Evolutionary conservation across 2,888 invertebrate genomes (phyloP).

Genomic region (Odontomyia ornata): DNA sequence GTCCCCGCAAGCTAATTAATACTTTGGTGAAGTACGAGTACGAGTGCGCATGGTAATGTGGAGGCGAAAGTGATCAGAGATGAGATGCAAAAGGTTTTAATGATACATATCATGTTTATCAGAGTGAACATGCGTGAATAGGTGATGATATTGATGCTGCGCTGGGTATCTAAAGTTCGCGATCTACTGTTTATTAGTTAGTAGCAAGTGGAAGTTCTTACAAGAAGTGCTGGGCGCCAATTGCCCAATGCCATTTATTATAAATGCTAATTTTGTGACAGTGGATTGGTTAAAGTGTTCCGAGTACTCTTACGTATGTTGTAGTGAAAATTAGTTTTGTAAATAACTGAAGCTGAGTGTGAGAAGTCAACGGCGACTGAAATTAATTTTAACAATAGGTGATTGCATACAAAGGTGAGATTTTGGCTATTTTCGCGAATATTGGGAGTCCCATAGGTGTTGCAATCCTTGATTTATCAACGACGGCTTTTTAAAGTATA

Average conservation of each 20-base stretch:
- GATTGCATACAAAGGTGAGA: constrained; percentile 1
- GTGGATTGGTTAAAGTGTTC: neutral
- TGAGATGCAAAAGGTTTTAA: neutral
- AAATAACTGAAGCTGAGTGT: neutral
- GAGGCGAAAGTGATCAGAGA: constrained; percentile 8
- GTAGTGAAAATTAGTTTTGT: neutral
- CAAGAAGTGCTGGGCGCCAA: too few species aligned
- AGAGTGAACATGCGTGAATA: neutral
- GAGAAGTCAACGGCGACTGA: neutral
- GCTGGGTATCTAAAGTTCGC: neutral
- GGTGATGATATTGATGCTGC: neutral
- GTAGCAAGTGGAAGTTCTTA: too few species aligned
- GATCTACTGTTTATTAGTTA: neutral
- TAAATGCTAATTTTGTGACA: neutral
- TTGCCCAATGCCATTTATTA: neutral
- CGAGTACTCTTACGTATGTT: neutral
- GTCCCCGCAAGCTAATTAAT: neutral
- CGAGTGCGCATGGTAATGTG: constrained; percentile 1
- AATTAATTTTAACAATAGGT: neutral
- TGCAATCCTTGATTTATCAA: too few species aligned
- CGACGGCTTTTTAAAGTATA: too few species aligned
- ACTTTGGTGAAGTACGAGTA: neutral
- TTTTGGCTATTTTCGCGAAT: neutral
- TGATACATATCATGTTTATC: neutral
- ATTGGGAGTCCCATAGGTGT: too few species aligned